Conservation (phyloP, 2,888 invertebrate species). For the Drosophila recens region DNA sequence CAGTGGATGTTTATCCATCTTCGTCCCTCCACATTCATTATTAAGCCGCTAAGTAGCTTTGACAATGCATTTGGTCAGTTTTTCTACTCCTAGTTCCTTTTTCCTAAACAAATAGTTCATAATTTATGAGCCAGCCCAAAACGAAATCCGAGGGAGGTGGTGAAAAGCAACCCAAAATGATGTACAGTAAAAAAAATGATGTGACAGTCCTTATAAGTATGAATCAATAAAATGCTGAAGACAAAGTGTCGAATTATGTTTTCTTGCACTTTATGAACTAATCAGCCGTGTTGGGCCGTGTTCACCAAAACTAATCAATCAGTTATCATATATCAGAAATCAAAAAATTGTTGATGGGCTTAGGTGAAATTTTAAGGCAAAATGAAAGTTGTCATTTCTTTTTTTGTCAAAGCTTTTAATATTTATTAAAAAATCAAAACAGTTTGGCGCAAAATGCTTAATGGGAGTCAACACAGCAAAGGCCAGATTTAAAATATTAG, state of each 20-base stretch:
- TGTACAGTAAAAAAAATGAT: slow-evolving; percentile 24
- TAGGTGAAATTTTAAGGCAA: too few species aligned
- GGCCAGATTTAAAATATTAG: too few species aligned
- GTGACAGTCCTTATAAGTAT: slow-evolving; percentile 18
- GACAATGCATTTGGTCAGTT: slow-evolving; percentile 36
- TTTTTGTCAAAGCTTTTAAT: too few species aligned
- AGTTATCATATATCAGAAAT: too few species aligned
- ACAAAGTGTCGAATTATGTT: slow-evolving; percentile 13
- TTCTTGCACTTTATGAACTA: slow-evolving; percentile 2
- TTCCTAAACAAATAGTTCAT: slow-evolving; percentile 22
- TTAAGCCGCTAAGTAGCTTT: slow-evolving; percentile 66
- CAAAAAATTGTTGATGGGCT: too few species aligned
- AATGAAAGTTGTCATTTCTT: too few species aligned
- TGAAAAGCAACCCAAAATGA: slow-evolving; percentile 23
- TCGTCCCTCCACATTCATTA: background rate
- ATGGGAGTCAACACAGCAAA: too few species aligned
- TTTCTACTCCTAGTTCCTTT: background rate
- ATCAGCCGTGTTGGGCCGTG: too few species aligned
- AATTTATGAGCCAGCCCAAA: slow-evolving; percentile 39
- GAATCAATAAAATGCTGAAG: slow-evolving; percentile 57
- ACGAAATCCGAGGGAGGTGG: slow-evolving; percentile 1
- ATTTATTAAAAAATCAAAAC: too few species aligned
- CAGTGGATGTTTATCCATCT: slow-evolving; percentile 26
- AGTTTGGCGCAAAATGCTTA: too few species aligned
- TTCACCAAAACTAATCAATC: too few species aligned